Evolutionary conservation across 1,140 invertebrate genomes (phyloP), one percentile per base, ranked within the genome.

Genomic region (Meloidogyne hapla): DNA sequence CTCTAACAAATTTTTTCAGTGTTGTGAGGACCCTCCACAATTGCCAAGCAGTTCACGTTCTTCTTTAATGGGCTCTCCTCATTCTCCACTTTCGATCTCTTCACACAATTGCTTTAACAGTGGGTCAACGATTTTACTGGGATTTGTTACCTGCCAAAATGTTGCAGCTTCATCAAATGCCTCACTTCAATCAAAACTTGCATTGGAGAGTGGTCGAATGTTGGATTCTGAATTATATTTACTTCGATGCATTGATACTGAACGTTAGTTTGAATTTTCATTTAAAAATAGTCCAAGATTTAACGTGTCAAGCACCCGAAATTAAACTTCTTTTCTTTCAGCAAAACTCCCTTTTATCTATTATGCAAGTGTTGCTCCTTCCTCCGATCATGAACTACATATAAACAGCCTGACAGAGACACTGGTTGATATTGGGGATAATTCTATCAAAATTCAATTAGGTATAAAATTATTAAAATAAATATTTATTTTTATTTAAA

Each of bases 291-390:
- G 9, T 42, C 40, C n/a, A n/a, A n/a, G n/a, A n/a, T n/a, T n/a
- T n/a, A n/a, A n/a, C n/a, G n/a, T n/a, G n/a, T n/a, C n/a, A n/a
- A n/a, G n/a, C n/a, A n/a, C n/a, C n/a, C n/a, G n/a, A n/a, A n/a
- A n/a, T n/a, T n/a, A n/a, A n/a, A n/a, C n/a, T n/a, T n/a, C n/a
- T n/a, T n/a, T n/a, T n/a, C n/a, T 76, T 84, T 75, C 63, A 83
- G 83, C 83, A n/a, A 77, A 84, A 69, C 87, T 80, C 61, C 66
- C 82, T 2, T 84, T 85, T 40, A 80, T 84, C 12, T 83, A 84
- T 65, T 82, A 71, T 65, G 77, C 81, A n/a, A 72, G 68, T 48
- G 76, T 85, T 63, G 28, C 48, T n/a, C 48, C 48, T 8, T 8
- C 9, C 9, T 33, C 33, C n/a, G 48, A 56, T n/a, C 18, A n/a